These are phyloP conservation scores for Diorhabda carinulata DNA, from an alignment of 1,140 invertebrate genomes.

Conservation along the genomic window DNA sequence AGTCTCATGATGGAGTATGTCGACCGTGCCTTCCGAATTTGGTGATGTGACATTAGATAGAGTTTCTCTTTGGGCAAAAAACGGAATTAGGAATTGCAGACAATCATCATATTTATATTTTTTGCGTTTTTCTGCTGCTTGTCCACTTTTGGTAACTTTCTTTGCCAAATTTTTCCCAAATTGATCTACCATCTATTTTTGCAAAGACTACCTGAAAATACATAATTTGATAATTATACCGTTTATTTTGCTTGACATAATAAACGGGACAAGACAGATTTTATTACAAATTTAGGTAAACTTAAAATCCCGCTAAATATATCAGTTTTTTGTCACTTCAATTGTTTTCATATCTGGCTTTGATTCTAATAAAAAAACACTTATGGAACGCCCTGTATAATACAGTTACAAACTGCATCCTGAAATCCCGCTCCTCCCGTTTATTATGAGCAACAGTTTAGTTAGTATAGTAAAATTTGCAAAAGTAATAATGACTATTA, in stretches of 20 bases:
- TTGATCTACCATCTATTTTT: slow-evolving; percentile 16
- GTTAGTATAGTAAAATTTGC: background rate
- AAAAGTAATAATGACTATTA: slow-evolving; percentile 12
- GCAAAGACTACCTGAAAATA: slow-evolving; percentile 1
- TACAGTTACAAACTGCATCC: too few species aligned
- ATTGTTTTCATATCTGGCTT: background rate
- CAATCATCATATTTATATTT: slow-evolving; percentile 27
- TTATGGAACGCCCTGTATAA: too few species aligned
- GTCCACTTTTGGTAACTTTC: slow-evolving; percentile 24
- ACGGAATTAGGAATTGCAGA: slow-evolving; percentile 19
- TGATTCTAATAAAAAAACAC: background rate
- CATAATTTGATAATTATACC: background rate
- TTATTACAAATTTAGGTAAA: background rate
- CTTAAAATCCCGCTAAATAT: background rate
- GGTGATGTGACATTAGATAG: slow-evolving; percentile 10
- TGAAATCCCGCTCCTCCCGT: too few species aligned
- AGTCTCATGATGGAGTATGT: background rate
- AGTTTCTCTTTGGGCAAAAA: slow-evolving; percentile 14
- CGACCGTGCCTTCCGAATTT: background rate
- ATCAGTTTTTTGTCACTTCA: background rate
- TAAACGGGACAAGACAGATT: background rate
- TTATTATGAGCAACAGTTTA: too few species aligned
- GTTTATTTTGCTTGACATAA: background rate
- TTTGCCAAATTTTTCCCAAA: slow-evolving; percentile 18
- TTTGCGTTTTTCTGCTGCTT: slow-evolving; percentile 13